Evolutionary conservation across 1,140 invertebrate species (phyloP), one percentile per base, ranked within the genome.

Genomic region (Babylonia areolata): DNA sequence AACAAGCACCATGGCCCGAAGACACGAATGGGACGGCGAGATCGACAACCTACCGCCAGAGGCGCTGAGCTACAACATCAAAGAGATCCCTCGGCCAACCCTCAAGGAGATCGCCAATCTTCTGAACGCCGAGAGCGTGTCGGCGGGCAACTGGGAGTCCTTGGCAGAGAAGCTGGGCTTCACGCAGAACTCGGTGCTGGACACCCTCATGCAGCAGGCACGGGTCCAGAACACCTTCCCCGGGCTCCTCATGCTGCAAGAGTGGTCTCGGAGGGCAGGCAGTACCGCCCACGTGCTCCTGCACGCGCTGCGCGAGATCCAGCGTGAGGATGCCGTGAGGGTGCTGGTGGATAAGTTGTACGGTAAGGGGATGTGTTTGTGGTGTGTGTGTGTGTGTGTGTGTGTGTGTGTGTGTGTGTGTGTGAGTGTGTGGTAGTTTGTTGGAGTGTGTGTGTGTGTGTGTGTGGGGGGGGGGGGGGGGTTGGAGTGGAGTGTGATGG

Each of bases 91-190:
- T 35, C 58, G 82, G 0, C 23, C 82, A 3, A 40, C 64, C 20
- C 69, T 84, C 54, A 73, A 75, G 28, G 69, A 84, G 11, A 69
- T 71, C 33, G 64, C 82, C 35, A 73, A 42, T 37, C 39, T 20
- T 11, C 82, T 84, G 37, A 58, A 84, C 20, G 69, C 28, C 3
- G 69, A 71, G 6, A 46, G 20, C 64, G 23, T 73, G 39, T 39
- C 54, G 3, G 40, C 37, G 3, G 82, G 82, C 23, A 84, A 73
- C 31, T 84, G 82, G 82, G 82, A 69, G 15, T 31, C 64, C 1
- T 20, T 84, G 37, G 82, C 82, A 11, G 82, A 84, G 39, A 84
- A 84, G 23, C 82, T 84, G 35, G 82, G 82, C 82, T 84, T 73
- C 28, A 40, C n/a, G 1, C 54, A 75, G 54, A 84, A 58, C 82